Percentiles rank a stretch among this genome's conserved stretches.
These are phyloP conservation scores for Anableps anableps DNA, from an alignment of 2,797 vertebrate genomes.

Conservation along the genomic window DNA sequence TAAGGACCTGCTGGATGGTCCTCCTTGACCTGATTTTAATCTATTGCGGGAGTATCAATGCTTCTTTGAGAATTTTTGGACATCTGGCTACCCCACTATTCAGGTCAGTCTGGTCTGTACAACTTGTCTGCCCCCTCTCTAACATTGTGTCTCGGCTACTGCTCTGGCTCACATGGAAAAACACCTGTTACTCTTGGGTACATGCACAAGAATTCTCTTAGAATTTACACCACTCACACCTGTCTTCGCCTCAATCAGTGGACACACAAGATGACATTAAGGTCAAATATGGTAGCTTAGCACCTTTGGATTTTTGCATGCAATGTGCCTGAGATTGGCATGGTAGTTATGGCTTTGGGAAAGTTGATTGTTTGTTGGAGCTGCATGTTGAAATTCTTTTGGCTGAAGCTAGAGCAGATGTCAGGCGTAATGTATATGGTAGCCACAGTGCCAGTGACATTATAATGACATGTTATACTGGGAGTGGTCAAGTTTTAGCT, in stretches of 20 bases:
- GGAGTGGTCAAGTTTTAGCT: background rate
- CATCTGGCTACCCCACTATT: background rate
- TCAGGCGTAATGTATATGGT: background rate
- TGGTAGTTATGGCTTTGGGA: background rate
- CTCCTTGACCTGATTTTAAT: background rate
- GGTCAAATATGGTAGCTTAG: background rate
- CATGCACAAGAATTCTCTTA: background rate
- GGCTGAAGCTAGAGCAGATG: background rate
- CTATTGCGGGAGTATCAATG: background rate
- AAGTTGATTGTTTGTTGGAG: background rate
- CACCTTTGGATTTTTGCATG: background rate
- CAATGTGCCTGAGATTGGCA: background rate
- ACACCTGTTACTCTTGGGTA: background rate
- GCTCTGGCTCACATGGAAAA: background rate
- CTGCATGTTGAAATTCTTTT: background rate
- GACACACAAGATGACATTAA: background rate
- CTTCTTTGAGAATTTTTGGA: background rate
- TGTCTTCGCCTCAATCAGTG: background rate
- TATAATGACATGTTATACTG: background rate
- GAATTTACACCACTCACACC: background rate
- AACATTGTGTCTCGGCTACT: background rate
- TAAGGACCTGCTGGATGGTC: background rate
- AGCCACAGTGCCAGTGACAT: background rate
- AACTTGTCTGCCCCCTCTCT: background rate
- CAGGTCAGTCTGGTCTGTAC: background rate